A percentile compares a stretch with the other conserved stretches of the same genome.
Evolutionary conservation across 2,888 invertebrate genomes (phyloP).

Genomic region (Melinaea menophilus): DNA sequence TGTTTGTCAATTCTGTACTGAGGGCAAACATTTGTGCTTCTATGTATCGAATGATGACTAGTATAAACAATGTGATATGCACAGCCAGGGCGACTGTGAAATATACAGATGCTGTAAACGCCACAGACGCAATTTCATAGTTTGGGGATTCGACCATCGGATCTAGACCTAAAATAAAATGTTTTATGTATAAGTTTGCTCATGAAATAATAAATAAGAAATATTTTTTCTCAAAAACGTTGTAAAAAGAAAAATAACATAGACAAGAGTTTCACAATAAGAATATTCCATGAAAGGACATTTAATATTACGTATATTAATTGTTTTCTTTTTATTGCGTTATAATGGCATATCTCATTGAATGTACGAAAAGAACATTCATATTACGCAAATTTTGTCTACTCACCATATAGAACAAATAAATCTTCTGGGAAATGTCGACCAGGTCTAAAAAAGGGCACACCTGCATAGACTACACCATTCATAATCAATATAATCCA

Average conservation of each 20-base stretch:
- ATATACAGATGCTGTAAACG: slow-evolving; percentile 31
- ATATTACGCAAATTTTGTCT: not conserved
- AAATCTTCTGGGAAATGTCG: slow-evolving; percentile 45
- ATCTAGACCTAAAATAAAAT: slow-evolving; percentile 45
- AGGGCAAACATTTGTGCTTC: slow-evolving; percentile 53
- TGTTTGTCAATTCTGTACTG: slow-evolving; percentile 42
- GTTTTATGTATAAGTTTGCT: not conserved
- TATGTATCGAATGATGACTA: slow-evolving; percentile 46
- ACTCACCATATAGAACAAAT: slow-evolving; percentile 42
- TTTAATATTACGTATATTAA: too few relatives aligned
- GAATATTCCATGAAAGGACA: too few relatives aligned
- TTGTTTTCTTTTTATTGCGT: too few relatives aligned
- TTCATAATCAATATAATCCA: slow-evolving; percentile 48
- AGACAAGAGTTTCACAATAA: too few relatives aligned
- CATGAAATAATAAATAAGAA: too few relatives aligned
- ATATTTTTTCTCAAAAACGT: not conserved
- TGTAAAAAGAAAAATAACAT: too few relatives aligned
- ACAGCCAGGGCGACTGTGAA: slow-evolving; percentile 43
- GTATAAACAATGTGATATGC: slow-evolving; percentile 44
- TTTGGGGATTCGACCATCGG: slow-evolving; percentile 53
- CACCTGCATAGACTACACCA: slow-evolving; percentile 41
- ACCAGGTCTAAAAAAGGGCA: slow-evolving; percentile 46
- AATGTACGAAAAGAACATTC: not conserved
- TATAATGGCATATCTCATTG: too few relatives aligned
- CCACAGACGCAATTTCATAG: slow-evolving; percentile 44